Evolutionary conservation across 2,113 vertebrate species (phyloP).

Genomic region (Pristiophorus japonicus): DNA sequence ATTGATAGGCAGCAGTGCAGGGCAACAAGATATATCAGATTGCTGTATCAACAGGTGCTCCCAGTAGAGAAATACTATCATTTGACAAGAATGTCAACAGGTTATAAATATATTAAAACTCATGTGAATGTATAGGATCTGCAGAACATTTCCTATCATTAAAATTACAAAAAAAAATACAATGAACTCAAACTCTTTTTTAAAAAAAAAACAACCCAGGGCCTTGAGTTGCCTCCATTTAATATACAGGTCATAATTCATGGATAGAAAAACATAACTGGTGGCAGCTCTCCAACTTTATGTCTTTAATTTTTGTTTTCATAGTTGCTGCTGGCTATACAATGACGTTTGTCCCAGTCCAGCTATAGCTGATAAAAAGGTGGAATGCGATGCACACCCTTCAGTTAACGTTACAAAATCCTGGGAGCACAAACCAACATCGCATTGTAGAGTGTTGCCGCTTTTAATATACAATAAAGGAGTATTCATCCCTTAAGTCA

Average conservation of each 20-base stretch:
- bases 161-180: constrained; percentile 35
- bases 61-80: constrained; percentile 32
- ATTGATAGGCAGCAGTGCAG: constrained; percentile 37
- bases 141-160: constrained; percentile 36
- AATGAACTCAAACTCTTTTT: constrained; percentile 20
- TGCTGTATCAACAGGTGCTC: constrained; percentile 37
- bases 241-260: constrained; percentile 35
- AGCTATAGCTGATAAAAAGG: background rate
- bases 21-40: constrained; percentile 22
- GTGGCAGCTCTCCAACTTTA: constrained; percentile 11
- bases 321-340: constrained; percentile 11
- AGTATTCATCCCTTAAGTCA: constrained; percentile 29
- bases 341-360: background rate
- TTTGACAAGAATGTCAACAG: constrained; percentile 36
- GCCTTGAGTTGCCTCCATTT: background rate
- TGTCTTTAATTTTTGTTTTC: background rate
- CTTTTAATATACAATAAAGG: constrained; percentile 32
- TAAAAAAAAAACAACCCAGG: background rate
- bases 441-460: constrained; percentile 6
- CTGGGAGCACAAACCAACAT: constrained; percentile 4
- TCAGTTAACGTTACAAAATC: background rate
- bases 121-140: constrained; percentile 32
- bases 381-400: constrained; percentile 3
- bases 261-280: constrained; percentile 31
- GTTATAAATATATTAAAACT: constrained; percentile 38